Conservation (phyloP, 2,113 vertebrate species). For the Sphyrna mokarran region DNA sequence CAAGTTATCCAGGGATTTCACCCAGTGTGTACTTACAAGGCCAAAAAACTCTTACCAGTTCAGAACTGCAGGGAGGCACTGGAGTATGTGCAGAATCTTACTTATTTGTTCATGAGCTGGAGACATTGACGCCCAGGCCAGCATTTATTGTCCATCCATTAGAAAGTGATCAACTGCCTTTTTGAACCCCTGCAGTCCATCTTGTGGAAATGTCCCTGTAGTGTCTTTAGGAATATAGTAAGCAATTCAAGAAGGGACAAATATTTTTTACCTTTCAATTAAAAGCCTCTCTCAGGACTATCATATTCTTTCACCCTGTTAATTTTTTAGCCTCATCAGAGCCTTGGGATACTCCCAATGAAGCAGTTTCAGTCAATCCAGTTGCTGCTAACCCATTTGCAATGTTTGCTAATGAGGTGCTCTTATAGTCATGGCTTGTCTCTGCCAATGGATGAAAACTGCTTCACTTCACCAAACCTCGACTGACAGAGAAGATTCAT, state of each 20-base stretch:
- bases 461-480: not conserved
- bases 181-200: no score
- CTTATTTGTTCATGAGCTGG: no score
- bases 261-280: not conserved
- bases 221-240: not conserved
- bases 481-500: not conserved
- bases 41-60: not conserved
- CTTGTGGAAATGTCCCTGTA: no score
- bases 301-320: not conserved
- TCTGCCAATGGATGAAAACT: not conserved
- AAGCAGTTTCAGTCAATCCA: not conserved
- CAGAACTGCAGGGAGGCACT: not conserved
- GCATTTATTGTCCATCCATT: no score
- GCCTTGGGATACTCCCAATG: not conserved
- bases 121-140: no score
- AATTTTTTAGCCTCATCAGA: not conserved
- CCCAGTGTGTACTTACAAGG: not conserved
- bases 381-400: not conserved
- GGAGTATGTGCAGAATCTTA: not conserved
- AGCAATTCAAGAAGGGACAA: not conserved
- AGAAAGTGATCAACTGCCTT: no score
- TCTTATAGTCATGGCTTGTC: not conserved
- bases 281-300: not conserved
- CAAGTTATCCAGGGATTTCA: not conserved
- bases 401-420: not conserved